Evolutionary conservation across 2,113 vertebrate species (phyloP).

Genomic region (Vulpes ferrilata): DNA sequence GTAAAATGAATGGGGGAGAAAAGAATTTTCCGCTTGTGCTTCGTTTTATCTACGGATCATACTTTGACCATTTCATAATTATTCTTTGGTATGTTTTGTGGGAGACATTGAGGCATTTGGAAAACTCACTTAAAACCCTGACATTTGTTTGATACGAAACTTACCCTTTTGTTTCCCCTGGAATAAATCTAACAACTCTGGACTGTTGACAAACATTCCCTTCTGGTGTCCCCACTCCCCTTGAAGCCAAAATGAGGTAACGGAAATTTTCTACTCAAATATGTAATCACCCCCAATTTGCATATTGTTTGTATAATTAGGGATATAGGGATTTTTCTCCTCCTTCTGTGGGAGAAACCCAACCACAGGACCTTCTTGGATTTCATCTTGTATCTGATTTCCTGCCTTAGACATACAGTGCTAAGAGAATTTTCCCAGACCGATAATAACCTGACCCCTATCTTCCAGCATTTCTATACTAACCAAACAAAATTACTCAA

Average conservation of each 20-base stretch:
- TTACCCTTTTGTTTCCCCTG: conserved; percentile 77
- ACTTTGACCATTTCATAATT: conserved; percentile 41
- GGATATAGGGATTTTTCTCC: conserved; percentile 68
- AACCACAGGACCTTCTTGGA: conserved; percentile 55
- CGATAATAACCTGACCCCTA: background rate
- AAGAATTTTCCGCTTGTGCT: background rate
- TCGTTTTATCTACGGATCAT: background rate
- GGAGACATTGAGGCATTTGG: conserved; percentile 4
- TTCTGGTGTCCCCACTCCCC: conserved; percentile 59
- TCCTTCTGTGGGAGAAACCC: conserved; percentile 70
- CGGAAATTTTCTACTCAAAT: conserved; percentile 65
- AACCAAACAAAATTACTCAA: conserved; percentile 61
- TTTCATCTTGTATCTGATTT: conserved; percentile 64
- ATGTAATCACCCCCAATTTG: conserved; percentile 54
- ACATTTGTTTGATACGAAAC: conserved; percentile 68
- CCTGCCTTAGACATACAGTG: conserved; percentile 17
- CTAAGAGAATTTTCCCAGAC: conserved; percentile 46
- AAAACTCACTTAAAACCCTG: conserved; percentile 32
- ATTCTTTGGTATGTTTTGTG: background rate
- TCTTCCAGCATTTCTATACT: conserved; percentile 7
- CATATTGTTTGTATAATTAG: conserved; percentile 69
- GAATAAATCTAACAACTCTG: conserved; percentile 62
- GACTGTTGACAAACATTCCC: conserved; percentile 76
- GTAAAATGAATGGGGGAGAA: background rate
- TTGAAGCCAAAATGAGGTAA: conserved; percentile 66